Evolutionary conservation across 2,113 vertebrate genomes (phyloP).

Genomic region (Oxygymnocypris stewartii): DNA sequence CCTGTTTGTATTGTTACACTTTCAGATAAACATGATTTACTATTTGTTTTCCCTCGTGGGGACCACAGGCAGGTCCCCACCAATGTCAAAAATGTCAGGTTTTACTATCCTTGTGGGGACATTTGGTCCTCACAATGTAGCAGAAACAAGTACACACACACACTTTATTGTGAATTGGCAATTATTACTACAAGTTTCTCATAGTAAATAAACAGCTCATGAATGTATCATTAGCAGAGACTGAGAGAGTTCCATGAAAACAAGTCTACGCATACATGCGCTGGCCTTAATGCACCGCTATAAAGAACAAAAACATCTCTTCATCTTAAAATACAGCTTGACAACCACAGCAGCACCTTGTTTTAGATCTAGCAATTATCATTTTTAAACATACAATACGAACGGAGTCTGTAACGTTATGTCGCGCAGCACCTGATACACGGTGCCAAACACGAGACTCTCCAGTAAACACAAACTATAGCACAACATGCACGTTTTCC

Average conservation of each 20-base stretch:
- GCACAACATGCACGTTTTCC: neutral
- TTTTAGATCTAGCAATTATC: neutral
- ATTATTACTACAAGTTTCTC: neutral
- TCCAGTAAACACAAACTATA: conserved; percentile 32
- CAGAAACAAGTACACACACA: too few relatives aligned
- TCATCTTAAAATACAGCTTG: neutral
- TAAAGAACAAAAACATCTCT: neutral
- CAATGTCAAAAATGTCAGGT: too few relatives aligned
- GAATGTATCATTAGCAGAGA: neutral
- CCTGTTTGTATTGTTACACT: too few relatives aligned
- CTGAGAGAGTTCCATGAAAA: neutral
- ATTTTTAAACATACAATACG: neutral
- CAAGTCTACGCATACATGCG: neutral
- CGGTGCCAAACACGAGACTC: conserved; percentile 52
- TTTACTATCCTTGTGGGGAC: too few relatives aligned
- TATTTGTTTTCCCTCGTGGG: too few relatives aligned
- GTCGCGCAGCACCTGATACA: conserved; percentile 15
- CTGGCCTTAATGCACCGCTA: neutral
- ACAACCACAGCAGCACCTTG: neutral
- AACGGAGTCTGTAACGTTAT: neutral
- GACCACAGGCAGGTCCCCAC: too few relatives aligned
- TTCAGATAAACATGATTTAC: too few relatives aligned
- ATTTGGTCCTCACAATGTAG: too few relatives aligned
- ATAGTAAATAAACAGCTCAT: neutral
- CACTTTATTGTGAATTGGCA: neutral